Evolutionary conservation across 2,113 vertebrate genomes (phyloP).

Genomic region (Pyrgilauda ruficollis): DNA sequence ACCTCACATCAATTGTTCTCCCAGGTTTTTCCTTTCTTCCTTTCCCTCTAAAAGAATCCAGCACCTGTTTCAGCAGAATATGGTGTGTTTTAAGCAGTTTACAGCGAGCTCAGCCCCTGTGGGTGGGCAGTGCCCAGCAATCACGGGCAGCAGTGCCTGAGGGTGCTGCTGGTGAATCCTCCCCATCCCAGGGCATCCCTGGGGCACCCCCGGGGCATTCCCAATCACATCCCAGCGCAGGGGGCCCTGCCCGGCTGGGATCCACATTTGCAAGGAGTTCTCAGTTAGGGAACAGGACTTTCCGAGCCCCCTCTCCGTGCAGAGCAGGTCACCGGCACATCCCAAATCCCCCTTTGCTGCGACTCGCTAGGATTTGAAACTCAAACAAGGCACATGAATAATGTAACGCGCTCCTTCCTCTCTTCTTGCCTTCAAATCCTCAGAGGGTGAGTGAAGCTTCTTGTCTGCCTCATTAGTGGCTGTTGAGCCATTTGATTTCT

Average conservation of each 20-base stretch:
- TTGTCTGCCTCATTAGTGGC: slow-evolving; percentile 87
- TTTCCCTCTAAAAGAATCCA: background rate
- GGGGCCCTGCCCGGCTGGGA: background rate
- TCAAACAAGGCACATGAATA: slow-evolving; percentile 83
- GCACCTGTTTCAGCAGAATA: background rate
- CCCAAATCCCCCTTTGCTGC: slow-evolving; percentile 55
- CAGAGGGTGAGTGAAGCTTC: slow-evolving; percentile 81
- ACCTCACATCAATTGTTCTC: background rate
- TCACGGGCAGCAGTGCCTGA: fast-evolving
- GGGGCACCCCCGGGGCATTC: too few species aligned
- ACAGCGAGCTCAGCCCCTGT: background rate
- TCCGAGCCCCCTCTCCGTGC: background rate
- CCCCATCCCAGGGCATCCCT: background rate
- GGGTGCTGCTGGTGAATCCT: background rate
- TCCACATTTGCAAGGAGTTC: slow-evolving; percentile 1
- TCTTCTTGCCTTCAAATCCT: slow-evolving; percentile 83
- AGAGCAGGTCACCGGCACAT: slow-evolving; percentile 70
- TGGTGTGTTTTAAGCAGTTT: background rate
- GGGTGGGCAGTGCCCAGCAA: background rate
- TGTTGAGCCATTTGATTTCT: slow-evolving; percentile 85
- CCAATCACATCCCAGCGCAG: background rate
- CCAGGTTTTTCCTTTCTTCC: background rate
- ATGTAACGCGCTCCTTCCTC: slow-evolving; percentile 75
- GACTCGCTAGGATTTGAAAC: slow-evolving; percentile 68
- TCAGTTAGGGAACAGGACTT: slow-evolving; percentile 3